Conservation (phyloP, 2,113 vertebrate genomes). For the Dendropsophus ebraccatus region DNA sequence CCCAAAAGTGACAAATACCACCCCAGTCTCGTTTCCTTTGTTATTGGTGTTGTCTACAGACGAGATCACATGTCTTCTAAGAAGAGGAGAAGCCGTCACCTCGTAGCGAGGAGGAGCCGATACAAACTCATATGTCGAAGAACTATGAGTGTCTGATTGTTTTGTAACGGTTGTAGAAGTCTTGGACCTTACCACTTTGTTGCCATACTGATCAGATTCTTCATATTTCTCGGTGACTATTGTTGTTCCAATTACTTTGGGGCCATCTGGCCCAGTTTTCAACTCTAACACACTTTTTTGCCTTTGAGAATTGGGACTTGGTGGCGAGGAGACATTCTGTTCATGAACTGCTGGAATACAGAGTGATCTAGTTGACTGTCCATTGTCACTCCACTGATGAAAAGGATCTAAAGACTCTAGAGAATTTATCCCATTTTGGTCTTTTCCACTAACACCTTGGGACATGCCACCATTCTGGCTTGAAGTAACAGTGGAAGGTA, state of each 20-base stretch:
- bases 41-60: constrained; percentile 64
- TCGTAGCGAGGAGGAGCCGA: constrained; percentile 66
- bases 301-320: constrained; percentile 59
- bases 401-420: constrained; percentile 51
- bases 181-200: constrained; percentile 75
- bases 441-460: constrained; percentile 56
- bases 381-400: constrained; percentile 54
- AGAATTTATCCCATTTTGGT: constrained; percentile 58
- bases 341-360: constrained; percentile 58
- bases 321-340: constrained; percentile 7
- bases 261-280: constrained; percentile 71
- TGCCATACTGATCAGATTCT: constrained; percentile 78
- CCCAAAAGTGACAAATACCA: constrained; percentile 78
- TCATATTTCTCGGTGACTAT: constrained; percentile 80
- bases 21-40: constrained; percentile 70
- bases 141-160: constrained; percentile 72
- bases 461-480: constrained; percentile 57
- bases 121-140: constrained; percentile 60
- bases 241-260: constrained; percentile 71
- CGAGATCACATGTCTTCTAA: constrained; percentile 69
- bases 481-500: not conserved
- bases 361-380: constrained; percentile 59
- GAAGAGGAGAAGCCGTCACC: constrained; percentile 71
- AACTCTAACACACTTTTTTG: constrained; percentile 82
- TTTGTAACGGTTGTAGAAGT: constrained; percentile 78